These are phyloP conservation scores for Rhineura floridana DNA, from an alignment of 2,113 vertebrate genomes.

Conservation along the genomic window DNA sequence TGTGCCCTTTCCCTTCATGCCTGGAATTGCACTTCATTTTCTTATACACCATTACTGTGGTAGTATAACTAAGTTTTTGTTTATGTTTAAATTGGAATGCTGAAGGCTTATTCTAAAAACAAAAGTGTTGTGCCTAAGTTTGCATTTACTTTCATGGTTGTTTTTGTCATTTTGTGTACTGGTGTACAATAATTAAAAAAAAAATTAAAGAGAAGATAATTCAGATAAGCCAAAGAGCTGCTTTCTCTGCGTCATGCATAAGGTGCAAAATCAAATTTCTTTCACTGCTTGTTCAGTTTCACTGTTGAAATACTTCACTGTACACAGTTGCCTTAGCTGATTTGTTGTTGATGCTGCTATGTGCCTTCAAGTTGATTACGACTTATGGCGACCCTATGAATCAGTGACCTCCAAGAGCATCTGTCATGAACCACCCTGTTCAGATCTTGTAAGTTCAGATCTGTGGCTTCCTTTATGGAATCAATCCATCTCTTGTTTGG, in stretches of 20 bases:
- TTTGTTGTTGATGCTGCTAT: too few species aligned
- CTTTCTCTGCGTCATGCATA: not conserved
- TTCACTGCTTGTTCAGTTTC: not conserved
- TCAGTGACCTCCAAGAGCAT: too few species aligned
- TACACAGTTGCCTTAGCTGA: not conserved
- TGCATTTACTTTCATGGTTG: constrained; percentile 19
- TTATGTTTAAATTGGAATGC: constrained; percentile 42
- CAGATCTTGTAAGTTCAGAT: too few species aligned
- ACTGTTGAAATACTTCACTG: constrained; percentile 27
- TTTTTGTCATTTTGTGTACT: constrained; percentile 28
- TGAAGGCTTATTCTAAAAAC: constrained; percentile 37
- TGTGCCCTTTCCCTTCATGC: constrained; percentile 2
- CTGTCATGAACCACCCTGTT: too few species aligned
- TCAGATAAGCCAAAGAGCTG: not conserved
- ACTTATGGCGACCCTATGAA: too few species aligned
- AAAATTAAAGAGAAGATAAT: constrained; percentile 52
- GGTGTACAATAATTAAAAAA: constrained; percentile 20
- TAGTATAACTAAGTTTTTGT: constrained; percentile 38
- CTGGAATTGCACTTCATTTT: not conserved
- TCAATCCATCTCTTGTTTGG: too few species aligned
- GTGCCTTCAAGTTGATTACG: too few species aligned
- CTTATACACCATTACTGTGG: not conserved
- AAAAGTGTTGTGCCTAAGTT: constrained; percentile 40
- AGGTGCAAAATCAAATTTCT: constrained; percentile 38
- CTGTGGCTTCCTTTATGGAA: too few species aligned